A percentile compares a stretch with the other conserved stretches of the same genome.
phyloP scores from a whole-genome alignment of 1,140 invertebrate species.

The Drosophila tropicalis region DNA sequence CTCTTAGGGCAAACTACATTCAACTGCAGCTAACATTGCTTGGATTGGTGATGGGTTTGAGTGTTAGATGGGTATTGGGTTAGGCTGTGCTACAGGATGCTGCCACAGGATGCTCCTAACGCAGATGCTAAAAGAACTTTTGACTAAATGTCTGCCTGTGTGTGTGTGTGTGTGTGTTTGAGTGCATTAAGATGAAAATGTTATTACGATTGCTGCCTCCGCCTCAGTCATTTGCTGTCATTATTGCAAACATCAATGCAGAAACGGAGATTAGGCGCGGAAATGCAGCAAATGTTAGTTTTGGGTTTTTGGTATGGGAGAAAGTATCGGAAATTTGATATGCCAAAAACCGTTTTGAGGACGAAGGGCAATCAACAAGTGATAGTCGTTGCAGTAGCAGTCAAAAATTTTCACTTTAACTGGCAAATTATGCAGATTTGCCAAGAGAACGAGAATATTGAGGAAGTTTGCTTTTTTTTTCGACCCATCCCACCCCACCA shows the following conservation, averaged over 20 bases:
- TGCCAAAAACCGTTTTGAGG: slow-evolving; percentile 44
- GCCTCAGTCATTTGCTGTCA: slow-evolving; percentile 46
- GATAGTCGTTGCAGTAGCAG: slow-evolving; percentile 31
- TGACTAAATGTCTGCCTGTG: slow-evolving; percentile 22
- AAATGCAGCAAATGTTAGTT: slow-evolving; percentile 63
- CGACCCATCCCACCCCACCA: not conserved
- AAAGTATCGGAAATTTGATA: slow-evolving; percentile 72
- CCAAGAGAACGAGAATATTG: slow-evolving; percentile 44
- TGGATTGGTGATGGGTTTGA: too few species aligned
- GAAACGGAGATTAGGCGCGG: slow-evolving; percentile 67
- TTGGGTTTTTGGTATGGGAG: slow-evolving; percentile 26
- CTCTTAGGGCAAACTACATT: slow-evolving; percentile 40
- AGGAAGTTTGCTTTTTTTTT: slow-evolving; percentile 49
- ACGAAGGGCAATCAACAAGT: slow-evolving; percentile 65
- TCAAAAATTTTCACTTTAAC: slow-evolving; percentile 26
- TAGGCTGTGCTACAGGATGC: slow-evolving; percentile 22
- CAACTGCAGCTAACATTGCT: slow-evolving; percentile 29
- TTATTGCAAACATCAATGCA: slow-evolving; percentile 65
- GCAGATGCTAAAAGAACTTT: slow-evolving; percentile 48
- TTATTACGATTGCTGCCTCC: slow-evolving; percentile 52
- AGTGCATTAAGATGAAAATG: slow-evolving; percentile 78
- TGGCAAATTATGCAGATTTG: slow-evolving; percentile 72
- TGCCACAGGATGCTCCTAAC: slow-evolving; percentile 46
- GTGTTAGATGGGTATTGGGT: slow-evolving; percentile 38
- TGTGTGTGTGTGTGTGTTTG: slow-evolving; percentile 52